A percentile compares a stretch with the other conserved stretches of the same genome.
Evolutionary conservation across 92 coral and sea anemone species (phyloP).

Genomic region (Heliopora coerulea): DNA sequence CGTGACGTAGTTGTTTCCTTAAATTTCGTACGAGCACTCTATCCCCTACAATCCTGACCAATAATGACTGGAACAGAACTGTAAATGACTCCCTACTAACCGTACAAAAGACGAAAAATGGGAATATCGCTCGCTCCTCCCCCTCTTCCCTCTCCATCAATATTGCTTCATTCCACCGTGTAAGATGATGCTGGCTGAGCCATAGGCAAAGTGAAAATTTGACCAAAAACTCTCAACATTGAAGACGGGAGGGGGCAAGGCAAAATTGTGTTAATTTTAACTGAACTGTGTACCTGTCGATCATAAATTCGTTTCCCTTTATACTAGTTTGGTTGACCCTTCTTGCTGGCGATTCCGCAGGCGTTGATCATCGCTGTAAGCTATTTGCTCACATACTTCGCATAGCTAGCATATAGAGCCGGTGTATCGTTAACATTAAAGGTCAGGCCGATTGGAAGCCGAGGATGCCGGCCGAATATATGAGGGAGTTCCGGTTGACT

Average conservation of each 20-base stretch:
- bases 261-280: slow-evolving; percentile 42
- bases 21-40: slow-evolving; percentile 50
- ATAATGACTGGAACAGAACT: too few relatives aligned
- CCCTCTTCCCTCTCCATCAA: too few relatives aligned
- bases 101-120: too few relatives aligned
- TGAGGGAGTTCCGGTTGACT: slow-evolving; percentile 42
- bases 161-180: too few relatives aligned
- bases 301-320: slow-evolving; percentile 44
- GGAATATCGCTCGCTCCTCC: too few relatives aligned
- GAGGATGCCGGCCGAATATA: slow-evolving; percentile 55
- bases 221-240: too few relatives aligned
- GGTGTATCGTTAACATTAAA: neutral
- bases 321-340: slow-evolving; percentile 20
- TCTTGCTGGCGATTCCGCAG: slow-evolving; percentile 26
- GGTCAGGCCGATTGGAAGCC: slow-evolving; percentile 33
- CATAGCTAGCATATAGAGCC: neutral
- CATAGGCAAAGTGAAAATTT: too few relatives aligned
- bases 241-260: too few relatives aligned
- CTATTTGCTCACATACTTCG: slow-evolving; percentile 41
- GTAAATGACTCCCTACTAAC: too few relatives aligned
- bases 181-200: too few relatives aligned
- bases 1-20: slow-evolving; percentile 46
- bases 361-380: slow-evolving; percentile 41
- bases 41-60: too few relatives aligned
- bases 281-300: slow-evolving; percentile 42